Percentiles rank a stretch among this genome's conserved stretches.
These are phyloP conservation scores for Sinonovacula constricta DNA, from an alignment of 1,140 invertebrate genomes.

Conservation along the genomic window DNA sequence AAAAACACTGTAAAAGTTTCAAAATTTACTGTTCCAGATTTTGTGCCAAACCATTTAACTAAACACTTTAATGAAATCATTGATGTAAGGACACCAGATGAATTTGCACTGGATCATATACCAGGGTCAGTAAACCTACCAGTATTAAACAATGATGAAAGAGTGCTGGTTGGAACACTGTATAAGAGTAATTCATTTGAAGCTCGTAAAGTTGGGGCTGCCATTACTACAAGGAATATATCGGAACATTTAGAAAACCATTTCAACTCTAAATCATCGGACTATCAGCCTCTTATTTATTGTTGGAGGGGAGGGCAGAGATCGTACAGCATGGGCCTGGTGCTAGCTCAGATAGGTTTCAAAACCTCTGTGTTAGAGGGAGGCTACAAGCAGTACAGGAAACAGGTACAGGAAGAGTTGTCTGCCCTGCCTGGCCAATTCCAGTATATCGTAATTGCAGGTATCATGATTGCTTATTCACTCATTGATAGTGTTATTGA, in stretches of 20 bases:
- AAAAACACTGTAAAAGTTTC: too few relatives aligned
- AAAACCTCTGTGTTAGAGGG: constrained; percentile 45
- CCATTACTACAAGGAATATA: constrained; percentile 48
- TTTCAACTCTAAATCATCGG: constrained; percentile 31
- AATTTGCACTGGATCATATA: constrained; percentile 57
- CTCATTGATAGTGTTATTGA: too few relatives aligned
- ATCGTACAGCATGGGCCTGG: constrained; percentile 52
- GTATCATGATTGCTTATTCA: too few relatives aligned
- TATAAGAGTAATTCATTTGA: constrained; percentile 46
- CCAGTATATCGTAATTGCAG: constrained; percentile 53
- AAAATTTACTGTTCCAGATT: constrained; percentile 9
- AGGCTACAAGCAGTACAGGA: constrained; percentile 55
- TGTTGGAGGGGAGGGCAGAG: constrained; percentile 60
- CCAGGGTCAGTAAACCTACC: constrained; percentile 57
- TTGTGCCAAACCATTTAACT: constrained; percentile 1
- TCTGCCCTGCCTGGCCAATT: constrained; percentile 36
- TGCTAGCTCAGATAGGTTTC: constrained; percentile 57
- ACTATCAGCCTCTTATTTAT: constrained; percentile 55
- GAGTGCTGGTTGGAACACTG: constrained; percentile 42
- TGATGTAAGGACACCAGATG: constrained; percentile 55
- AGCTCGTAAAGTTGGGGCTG: constrained; percentile 55
- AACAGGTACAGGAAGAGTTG: constrained; percentile 34
- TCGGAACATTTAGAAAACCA: constrained; percentile 44
- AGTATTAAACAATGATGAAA: constrained; percentile 48
- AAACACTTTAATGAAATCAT: constrained; percentile 42